Evolutionary conservation across 2,113 vertebrate genomes (phyloP).

Genomic region (Orycteropus afer): DNA sequence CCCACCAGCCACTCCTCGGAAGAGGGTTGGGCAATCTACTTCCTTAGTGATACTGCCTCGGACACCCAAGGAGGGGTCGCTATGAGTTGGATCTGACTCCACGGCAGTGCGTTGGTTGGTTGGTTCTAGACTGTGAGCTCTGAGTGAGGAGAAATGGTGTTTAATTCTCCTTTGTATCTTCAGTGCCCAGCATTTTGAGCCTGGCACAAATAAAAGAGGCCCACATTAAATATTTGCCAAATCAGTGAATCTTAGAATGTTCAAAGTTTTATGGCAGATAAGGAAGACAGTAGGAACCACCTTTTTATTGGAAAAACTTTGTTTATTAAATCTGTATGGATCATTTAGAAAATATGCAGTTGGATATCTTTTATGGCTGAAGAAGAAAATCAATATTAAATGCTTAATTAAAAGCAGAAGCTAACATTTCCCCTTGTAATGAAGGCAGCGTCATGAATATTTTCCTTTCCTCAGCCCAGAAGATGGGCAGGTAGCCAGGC

Average conservation of each 20-base stretch:
- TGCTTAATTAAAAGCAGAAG: constrained; percentile 79
- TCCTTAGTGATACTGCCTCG: too few relatives aligned
- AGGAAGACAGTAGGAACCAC: constrained; percentile 53
- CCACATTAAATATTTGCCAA: constrained; percentile 49
- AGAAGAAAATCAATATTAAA: constrained; percentile 75
- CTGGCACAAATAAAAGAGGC: constrained; percentile 26
- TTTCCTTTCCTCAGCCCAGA: constrained; percentile 58
- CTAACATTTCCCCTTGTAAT: constrained; percentile 63
- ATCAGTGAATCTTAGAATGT: constrained; percentile 53
- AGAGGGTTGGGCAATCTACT: too few relatives aligned
- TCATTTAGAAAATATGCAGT: constrained; percentile 78
- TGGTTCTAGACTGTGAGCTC: not conserved
- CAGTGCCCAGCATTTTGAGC: not conserved
- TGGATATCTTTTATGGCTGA: constrained; percentile 74
- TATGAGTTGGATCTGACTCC: too few relatives aligned
- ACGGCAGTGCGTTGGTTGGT: too few relatives aligned
- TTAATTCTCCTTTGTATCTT: not conserved
- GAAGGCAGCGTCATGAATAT: constrained; percentile 65
- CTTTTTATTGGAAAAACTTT: constrained; percentile 66
- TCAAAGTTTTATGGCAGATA: constrained; percentile 58
- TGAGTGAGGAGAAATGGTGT: not conserved
- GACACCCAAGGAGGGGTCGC: too few relatives aligned
- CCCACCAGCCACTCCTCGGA: too few relatives aligned
- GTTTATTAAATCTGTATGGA: constrained; percentile 74
- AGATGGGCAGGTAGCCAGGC: constrained; percentile 68